Percentiles rank a stretch among this genome's conserved stretches.
Evolutionary conservation across 2,888 invertebrate genomes (phyloP).

Genomic region (Thumatha senex): DNA sequence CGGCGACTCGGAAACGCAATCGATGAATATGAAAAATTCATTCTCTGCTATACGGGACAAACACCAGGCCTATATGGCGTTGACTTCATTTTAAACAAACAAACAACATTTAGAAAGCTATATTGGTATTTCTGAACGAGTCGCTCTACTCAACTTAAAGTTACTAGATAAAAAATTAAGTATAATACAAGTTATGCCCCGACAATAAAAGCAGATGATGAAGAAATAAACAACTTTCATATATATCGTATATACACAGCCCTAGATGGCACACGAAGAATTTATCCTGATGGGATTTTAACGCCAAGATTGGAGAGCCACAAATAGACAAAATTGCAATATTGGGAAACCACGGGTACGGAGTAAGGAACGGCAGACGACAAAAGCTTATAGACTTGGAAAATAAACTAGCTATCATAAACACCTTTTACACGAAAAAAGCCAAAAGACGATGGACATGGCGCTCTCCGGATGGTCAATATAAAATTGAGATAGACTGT

Average conservation of each 20-base stretch:
- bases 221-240: background rate
- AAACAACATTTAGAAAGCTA: conserved; percentile 1
- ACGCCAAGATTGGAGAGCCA: no score
- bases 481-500: no score
- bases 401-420: background rate
- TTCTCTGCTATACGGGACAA: background rate
- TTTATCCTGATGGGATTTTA: no score
- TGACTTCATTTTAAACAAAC: conserved; percentile 6
- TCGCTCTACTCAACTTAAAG: conserved; percentile 1
- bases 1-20: background rate
- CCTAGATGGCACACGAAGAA: no score
- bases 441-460: no score
- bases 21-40: background rate
- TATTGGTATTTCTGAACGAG: background rate
- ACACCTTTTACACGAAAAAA: no score
- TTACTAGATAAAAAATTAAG: background rate
- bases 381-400: background rate
- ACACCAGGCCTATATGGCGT: conserved; percentile 3
- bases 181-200: conserved; percentile 8
- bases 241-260: no score
- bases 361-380: background rate
- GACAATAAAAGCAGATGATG: background rate
- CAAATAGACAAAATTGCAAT: background rate
- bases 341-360: background rate
- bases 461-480: no score